Evolutionary conservation across 2,888 invertebrate species (phyloP), one percentile per base, ranked within the genome.

Genomic region (Stenoptilia bipunctidactyla): DNA sequence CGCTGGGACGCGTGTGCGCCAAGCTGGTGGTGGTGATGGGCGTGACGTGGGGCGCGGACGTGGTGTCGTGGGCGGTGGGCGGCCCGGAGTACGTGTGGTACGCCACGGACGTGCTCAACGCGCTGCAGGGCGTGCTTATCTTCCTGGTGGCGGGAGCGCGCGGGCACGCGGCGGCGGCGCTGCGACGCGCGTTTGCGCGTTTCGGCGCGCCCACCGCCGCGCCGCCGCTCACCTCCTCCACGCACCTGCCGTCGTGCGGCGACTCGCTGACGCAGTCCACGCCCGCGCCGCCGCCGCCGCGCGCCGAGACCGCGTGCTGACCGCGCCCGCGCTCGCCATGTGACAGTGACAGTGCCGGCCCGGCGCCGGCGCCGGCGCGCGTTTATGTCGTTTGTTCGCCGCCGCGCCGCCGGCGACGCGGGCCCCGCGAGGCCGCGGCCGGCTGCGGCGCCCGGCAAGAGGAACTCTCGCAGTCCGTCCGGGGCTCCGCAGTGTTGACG

Each of bases 81-180:
- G 93, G 93, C 3, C 93, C 93, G 0, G 85, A 90, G 55, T 91
- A 90, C 66, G 76, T 91, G 53, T 94, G 94, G 93, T 92, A 92
- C 73, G 85, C 92, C 48, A 92, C 93, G 39, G 94, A 95, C 75
- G 70, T 94, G 61, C 88, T 94, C 58, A 95, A 94, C 79, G 92
- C 92, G 48, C 85, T 93, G 53, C 94, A 94, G 72, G 95, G 95
- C 49, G 91, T 94, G 40, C 90, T 94, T 69, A 94, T 94, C 58
- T 95, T 94, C 75, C 89, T 92, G 58, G 94, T 94, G 49, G 93
- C 94, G 52, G 94, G 93, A 38, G 93, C 93, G 69, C 94, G 94
- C 84, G 94, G 93, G 42, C 94, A 94, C 85, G 90, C 90, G 68
- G 71, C 73, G 71, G 71, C 70, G 34, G 77, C 80, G 48, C 60